Conservation (phyloP, 1,140 invertebrate genomes). For the Sminthurides bifidus region DNA sequence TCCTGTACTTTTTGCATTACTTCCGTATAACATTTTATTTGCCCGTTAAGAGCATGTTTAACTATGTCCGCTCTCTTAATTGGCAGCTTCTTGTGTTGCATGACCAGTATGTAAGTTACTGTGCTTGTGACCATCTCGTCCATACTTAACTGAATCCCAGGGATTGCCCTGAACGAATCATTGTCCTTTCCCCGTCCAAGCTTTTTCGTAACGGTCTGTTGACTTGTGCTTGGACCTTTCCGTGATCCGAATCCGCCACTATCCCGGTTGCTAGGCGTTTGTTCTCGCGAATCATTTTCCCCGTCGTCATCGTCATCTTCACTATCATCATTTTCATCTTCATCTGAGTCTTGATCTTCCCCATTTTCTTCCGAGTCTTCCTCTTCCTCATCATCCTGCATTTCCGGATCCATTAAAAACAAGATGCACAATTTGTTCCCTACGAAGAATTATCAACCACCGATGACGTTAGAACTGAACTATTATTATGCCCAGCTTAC, state of each 20-base stretch:
- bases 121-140: conserved; percentile 29
- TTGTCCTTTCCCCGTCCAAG: no score
- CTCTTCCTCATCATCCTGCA: neutral
- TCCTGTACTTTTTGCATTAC: conserved; percentile 17
- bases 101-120: conserved; percentile 20
- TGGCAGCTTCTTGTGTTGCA: conserved; percentile 23
- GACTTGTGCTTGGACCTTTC: neutral
- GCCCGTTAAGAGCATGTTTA: conserved; percentile 25
- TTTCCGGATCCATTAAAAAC: neutral
- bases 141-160: conserved; percentile 1
- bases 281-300: neutral
- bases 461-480: neutral
- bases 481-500: neutral
- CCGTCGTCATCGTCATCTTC: neutral
- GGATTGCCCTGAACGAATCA: no score
- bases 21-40: conserved; percentile 11
- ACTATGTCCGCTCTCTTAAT: conserved; percentile 25
- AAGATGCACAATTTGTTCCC: no score
- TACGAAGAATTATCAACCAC: neutral
- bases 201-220: neutral
- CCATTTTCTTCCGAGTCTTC: neutral
- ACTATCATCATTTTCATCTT: neutral
- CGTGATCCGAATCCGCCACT: neutral
- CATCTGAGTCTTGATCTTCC: neutral
- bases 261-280: neutral